phyloP scores from a whole-genome alignment of 2,888 invertebrate genomes.

The Willowsia nigromaculata region DNA sequence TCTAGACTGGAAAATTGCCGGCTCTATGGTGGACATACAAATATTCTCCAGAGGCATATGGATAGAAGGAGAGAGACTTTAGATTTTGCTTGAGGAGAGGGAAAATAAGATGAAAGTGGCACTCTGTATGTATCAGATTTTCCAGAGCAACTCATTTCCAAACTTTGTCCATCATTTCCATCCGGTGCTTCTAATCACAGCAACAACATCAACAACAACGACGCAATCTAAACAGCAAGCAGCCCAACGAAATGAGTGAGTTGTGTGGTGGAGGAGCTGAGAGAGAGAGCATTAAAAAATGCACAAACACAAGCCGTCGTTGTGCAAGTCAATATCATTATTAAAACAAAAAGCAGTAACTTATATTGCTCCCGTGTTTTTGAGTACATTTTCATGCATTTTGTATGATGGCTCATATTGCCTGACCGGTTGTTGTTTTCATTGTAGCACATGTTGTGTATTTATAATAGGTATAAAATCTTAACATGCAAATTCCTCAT shows the following conservation, averaged over 20 bases:
- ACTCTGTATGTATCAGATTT: background rate
- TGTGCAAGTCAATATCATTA: constrained; percentile 1
- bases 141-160: constrained; percentile 28
- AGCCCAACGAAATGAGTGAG: background rate
- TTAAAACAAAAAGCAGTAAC: constrained; percentile 12
- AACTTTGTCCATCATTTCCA: constrained; percentile 54
- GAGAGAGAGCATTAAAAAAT: constrained; percentile 26
- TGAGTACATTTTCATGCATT: background rate
- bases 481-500: constrained; percentile 46
- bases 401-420: background rate
- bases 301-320: background rate
- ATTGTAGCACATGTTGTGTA: no score
- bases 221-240: no score
- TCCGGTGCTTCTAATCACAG: constrained; percentile 41
- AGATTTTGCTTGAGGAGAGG: background rate
- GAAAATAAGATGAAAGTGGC: background rate
- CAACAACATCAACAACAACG: background rate
- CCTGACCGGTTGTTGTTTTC: no score
- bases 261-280: background rate
- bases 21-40: background rate
- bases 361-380: background rate
- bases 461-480: background rate
- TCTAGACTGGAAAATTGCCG: background rate
- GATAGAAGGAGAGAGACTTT: background rate
- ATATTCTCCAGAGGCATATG: background rate